These are phyloP conservation scores for Columba janthina DNA, from an alignment of 2,113 vertebrate species.

Conservation along the genomic window DNA sequence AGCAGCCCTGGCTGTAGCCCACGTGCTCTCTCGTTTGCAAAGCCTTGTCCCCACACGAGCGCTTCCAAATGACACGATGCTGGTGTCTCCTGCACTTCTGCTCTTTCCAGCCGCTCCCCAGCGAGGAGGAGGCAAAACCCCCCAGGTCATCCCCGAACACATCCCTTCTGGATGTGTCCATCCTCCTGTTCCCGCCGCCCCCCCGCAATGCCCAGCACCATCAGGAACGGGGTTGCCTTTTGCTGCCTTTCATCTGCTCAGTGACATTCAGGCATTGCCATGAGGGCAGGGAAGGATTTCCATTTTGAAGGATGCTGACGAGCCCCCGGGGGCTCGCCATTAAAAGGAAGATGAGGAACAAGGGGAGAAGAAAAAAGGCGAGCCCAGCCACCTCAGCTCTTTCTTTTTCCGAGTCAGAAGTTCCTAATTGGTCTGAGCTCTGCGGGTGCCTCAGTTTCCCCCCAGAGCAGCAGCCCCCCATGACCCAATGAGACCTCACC, in stretches of 20 bases:
- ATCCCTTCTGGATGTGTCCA: background rate
- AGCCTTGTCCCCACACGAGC: background rate
- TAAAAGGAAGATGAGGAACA: background rate
- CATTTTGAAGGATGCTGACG: background rate
- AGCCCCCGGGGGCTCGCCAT: slow-evolving; percentile 20
- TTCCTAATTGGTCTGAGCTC: slow-evolving; percentile 46
- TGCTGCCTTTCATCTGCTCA: background rate
- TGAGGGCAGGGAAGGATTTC: slow-evolving; percentile 42
- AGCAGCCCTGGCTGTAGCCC: fast-evolving
- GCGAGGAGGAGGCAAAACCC: background rate
- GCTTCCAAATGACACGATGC: background rate
- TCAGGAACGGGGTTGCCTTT: background rate
- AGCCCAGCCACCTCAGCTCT: background rate
- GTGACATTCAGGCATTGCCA: background rate
- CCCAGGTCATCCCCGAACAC: background rate
- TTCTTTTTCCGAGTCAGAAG: background rate
- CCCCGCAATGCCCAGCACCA: fast-evolving
- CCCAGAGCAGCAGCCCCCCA: background rate
- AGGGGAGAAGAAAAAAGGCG: background rate
- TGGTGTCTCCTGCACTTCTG: background rate
- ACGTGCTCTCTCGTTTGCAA: background rate
- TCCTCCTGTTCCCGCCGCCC: background rate
- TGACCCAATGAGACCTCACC: fast-evolving
- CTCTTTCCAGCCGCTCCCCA: background rate
- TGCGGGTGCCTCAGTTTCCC: background rate